These are phyloP conservation scores for Caradrina clavipalpis DNA, from an alignment of 2,888 invertebrate species.

Conservation along the genomic window DNA sequence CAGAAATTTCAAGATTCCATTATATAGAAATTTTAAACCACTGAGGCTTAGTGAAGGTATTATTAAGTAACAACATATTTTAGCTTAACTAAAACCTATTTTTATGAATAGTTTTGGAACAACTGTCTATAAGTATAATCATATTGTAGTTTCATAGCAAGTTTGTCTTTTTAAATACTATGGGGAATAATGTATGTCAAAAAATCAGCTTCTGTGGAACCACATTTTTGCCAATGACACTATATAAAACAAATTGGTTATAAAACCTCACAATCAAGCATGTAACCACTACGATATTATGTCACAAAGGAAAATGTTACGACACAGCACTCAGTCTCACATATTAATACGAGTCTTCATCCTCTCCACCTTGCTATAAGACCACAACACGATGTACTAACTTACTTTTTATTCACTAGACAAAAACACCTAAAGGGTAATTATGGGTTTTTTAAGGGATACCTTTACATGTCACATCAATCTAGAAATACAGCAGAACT, in stretches of 20 bases:
- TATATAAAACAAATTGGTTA: slow-evolving; percentile 25
- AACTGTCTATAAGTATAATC: slow-evolving; percentile 58
- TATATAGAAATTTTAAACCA: slow-evolving; percentile 30
- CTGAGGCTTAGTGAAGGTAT: slow-evolving; percentile 30
- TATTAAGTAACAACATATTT: slow-evolving; percentile 65
- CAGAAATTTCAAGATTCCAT: slow-evolving; percentile 52
- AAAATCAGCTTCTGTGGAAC: background rate
- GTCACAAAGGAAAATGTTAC: slow-evolving; percentile 34
- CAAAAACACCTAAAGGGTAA: slow-evolving; percentile 31
- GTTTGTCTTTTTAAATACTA: slow-evolving; percentile 32
- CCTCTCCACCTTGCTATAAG: slow-evolving; percentile 70
- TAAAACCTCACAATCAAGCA: slow-evolving; percentile 38
- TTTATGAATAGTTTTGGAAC: slow-evolving; percentile 63
- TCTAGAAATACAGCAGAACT: slow-evolving; percentile 15
- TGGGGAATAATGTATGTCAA: slow-evolving; percentile 27
- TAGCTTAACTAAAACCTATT: slow-evolving; percentile 65
- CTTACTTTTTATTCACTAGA: slow-evolving; percentile 77
- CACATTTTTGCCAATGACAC: slow-evolving; percentile 28
- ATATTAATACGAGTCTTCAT: slow-evolving; percentile 62
- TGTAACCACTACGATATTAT: slow-evolving; percentile 21
- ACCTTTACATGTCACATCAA: slow-evolving; percentile 22
- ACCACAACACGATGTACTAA: slow-evolving; percentile 66
- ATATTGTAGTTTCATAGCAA: slow-evolving; percentile 73
- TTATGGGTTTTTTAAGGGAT: background rate
- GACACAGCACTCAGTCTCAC: slow-evolving; percentile 68